Percentiles rank a stretch among this genome's conserved stretches.
Evolutionary conservation across 2,113 vertebrate species (phyloP).

Genomic region (Arothron firmamentum): DNA sequence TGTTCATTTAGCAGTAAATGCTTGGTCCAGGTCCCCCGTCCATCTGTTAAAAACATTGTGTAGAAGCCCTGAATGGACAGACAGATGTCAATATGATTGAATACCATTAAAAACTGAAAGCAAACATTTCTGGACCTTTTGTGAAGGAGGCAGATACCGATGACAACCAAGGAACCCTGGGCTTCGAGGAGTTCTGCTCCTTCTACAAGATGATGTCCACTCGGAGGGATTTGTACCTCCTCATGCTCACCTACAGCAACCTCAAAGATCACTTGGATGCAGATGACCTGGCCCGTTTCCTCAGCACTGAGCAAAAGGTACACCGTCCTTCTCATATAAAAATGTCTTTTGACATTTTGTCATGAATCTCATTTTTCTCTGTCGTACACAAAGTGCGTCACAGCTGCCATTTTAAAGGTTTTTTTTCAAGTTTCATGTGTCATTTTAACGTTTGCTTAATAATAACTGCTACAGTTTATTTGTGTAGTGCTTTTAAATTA

Average conservation of each 20-base stretch:
- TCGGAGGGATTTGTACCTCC: constrained; percentile 90
- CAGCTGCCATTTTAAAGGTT: neutral
- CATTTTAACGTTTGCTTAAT: no score
- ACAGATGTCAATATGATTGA: no score
- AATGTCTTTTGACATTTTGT: no score
- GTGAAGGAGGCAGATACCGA: constrained; percentile 92
- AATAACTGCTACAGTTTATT: no score
- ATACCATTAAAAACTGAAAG: neutral
- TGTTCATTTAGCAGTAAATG: no score
- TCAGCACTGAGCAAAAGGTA: constrained; percentile 94
- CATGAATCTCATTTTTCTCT: no score
- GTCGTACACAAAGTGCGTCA: neutral
- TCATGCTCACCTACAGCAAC: constrained; percentile 95
- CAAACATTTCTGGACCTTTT: neutral
- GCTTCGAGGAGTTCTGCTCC: constrained; percentile 95
- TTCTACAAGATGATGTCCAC: constrained; percentile 99
- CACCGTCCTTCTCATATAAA: no score
- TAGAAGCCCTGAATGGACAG: no score
- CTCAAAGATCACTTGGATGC: constrained; percentile 90
- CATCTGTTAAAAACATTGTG: neutral
- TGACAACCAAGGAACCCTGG: constrained; percentile 89
- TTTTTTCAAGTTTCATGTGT: neutral
- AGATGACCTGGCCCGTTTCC: constrained; percentile 81
- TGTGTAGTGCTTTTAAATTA: no score
- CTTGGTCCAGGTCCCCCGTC: no score